Base-by-base conservation (phyloP, 2,797 vertebrate species). In the Amphiprion clarkii region DNA sequence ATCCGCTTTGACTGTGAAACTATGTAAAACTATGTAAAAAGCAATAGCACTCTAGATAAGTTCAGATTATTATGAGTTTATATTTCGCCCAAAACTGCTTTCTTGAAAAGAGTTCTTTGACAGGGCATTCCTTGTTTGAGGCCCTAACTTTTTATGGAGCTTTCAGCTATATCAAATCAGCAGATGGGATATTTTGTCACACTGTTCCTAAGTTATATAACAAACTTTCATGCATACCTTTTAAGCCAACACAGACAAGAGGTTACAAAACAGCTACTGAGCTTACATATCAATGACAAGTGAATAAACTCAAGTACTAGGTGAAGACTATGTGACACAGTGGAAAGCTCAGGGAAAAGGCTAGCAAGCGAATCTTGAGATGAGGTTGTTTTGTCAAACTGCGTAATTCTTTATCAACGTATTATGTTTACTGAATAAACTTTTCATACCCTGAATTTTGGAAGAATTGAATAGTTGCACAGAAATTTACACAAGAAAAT, bases 251-350 rank as follows among this genome's bases (percentile, higher is more conserved):
- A 53, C 21, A 0, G n/a, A 54, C 6, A 16, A 52, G 25, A 31
- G 51, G 19, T n/a, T 27, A 13, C 19, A 13, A 7, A 33, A 21
- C 56, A 60, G 57, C 16, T 40, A 13, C 4, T 33, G 1, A 52
- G 33, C 48, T 53, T 42, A 31, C 0, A 12, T 29, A n/a, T 44
- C 23, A 53, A 40, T 52, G 14, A 64, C n/a, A 65, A 64, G 62
- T 4, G 0, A 23, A 46, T 16, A 23, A 65, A 65, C 33, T 39
- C 48, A 21, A 42, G 11, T 66, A 23, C 53, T 23, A 14, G 48
- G n/a, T 48, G 31, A 68, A 39, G 29, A 57, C 55, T 49, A n/a
- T 17, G 53, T 67, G 66, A 49, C 58, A 49, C 42, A 49, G 29
- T 27, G 27, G 17, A 59, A 49, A 23, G 31, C 31, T 17, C 42